These are phyloP conservation scores for Acrocera orbiculus DNA, from an alignment of 2,888 invertebrate species.

Conservation along the genomic window DNA sequence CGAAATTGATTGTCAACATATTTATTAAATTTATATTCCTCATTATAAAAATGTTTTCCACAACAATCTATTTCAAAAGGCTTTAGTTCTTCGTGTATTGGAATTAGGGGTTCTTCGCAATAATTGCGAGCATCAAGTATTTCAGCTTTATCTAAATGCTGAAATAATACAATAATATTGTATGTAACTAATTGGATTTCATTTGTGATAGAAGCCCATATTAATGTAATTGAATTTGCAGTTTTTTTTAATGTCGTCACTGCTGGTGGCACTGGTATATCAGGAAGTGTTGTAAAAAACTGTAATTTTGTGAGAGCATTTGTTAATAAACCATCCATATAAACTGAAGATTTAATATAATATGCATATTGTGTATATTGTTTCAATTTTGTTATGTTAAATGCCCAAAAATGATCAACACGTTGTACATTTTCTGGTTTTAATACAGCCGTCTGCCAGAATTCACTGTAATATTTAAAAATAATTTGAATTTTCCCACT, in stretches of 20 bases:
- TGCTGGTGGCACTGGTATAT: slow-evolving; percentile 32
- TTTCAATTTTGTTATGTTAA: slow-evolving; percentile 33
- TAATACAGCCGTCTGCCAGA: slow-evolving; percentile 20
- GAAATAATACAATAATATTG: slow-evolving; percentile 25
- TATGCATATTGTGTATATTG: slow-evolving; percentile 55
- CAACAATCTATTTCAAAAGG: slow-evolving; percentile 20
- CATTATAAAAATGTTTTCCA: slow-evolving; percentile 17
- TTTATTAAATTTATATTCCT: slow-evolving; percentile 17
- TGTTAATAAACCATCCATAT: slow-evolving; percentile 23
- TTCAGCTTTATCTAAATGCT: slow-evolving; percentile 22
- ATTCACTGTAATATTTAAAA: no score
- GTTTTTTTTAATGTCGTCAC: slow-evolving; percentile 21
- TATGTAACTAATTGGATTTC: slow-evolving; percentile 24
- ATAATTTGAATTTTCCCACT: no score
- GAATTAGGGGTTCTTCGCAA: slow-evolving; percentile 28
- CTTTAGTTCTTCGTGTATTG: slow-evolving; percentile 9
- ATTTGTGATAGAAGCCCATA: slow-evolving; percentile 39
- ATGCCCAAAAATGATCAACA: slow-evolving; percentile 19
- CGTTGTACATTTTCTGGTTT: slow-evolving; percentile 1
- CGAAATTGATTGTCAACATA: slow-evolving; percentile 16
- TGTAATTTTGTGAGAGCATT: slow-evolving; percentile 18
- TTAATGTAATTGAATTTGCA: slow-evolving; percentile 29
- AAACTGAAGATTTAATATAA: slow-evolving; percentile 49
- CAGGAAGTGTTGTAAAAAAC: slow-evolving; percentile 34
- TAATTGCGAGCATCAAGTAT: slow-evolving; percentile 35